These are phyloP conservation scores for Tragelaphus buxtoni DNA, from an alignment of 2,113 vertebrate genomes.

Conservation along the genomic window DNA sequence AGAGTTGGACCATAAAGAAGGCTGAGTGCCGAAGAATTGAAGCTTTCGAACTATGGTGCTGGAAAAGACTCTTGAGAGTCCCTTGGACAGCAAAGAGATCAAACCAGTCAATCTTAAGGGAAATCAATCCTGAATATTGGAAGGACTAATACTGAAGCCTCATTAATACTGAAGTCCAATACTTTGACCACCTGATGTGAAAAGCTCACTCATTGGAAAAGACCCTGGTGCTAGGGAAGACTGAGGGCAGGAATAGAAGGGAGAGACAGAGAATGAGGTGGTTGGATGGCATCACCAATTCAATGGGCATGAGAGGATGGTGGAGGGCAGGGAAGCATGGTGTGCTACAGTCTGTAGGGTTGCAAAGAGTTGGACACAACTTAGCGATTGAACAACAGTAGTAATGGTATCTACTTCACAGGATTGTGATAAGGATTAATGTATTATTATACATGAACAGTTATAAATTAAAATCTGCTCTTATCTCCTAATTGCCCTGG, in stretches of 20 bases:
- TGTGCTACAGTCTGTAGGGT: background rate
- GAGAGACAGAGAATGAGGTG: background rate
- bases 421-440: background rate
- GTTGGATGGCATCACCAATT: background rate
- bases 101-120: background rate
- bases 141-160: background rate
- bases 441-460: background rate
- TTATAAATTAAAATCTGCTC: background rate
- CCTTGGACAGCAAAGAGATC: background rate
- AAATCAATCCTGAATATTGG: background rate
- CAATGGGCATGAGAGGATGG: background rate
- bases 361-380: background rate
- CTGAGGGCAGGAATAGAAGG: background rate
- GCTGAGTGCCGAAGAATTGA: background rate
- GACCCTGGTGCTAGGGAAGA: background rate
- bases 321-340: background rate
- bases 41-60: background rate
- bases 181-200: background rate
- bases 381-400: background rate
- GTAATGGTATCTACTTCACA: background rate
- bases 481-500: background rate
- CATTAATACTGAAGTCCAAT: background rate
- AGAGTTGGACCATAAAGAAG: background rate
- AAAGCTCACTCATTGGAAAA: background rate
- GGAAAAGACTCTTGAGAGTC: background rate